Evolutionary conservation across 2,113 vertebrate genomes (phyloP).

Genomic region (Mirza zaza): DNA sequence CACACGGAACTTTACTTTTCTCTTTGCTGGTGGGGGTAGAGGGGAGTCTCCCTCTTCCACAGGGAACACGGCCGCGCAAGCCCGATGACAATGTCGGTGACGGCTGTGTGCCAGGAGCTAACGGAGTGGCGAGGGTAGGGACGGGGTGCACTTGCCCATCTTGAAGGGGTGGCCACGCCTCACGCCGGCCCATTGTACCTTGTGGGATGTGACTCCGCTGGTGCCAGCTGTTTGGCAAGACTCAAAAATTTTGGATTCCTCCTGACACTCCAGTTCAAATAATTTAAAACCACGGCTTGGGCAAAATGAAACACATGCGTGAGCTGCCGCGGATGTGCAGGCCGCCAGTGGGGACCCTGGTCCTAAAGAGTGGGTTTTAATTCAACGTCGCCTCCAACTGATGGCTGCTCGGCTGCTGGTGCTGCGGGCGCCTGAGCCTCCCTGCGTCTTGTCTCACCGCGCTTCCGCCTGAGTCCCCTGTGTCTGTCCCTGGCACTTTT

Average conservation of each 20-base stretch:
- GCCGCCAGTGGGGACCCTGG: neutral
- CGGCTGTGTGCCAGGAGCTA: accelerated
- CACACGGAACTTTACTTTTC: neutral
- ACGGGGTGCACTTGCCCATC: accelerated
- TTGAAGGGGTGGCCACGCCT: neutral
- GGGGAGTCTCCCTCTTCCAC: neutral
- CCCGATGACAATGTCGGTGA: neutral
- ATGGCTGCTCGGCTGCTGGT: accelerated
- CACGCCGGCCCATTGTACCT: accelerated
- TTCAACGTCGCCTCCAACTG: neutral
- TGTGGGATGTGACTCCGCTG: neutral
- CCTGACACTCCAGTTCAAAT: neutral
- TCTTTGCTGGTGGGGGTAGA: neutral
- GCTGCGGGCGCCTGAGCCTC: neutral
- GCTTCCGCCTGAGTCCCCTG: neutral
- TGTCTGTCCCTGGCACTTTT: neutral
- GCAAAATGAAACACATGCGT: accelerated
- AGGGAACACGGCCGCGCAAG: accelerated
- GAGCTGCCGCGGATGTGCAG: neutral
- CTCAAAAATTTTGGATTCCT: neutral
- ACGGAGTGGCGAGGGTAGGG: accelerated
- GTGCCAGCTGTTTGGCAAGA: neutral
- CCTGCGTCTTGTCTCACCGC: accelerated
- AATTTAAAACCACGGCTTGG: too few relatives aligned
- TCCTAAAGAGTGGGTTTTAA: neutral